Conservation (phyloP, 2,113 vertebrate genomes). For the Asarcornis scutulata region DNA sequence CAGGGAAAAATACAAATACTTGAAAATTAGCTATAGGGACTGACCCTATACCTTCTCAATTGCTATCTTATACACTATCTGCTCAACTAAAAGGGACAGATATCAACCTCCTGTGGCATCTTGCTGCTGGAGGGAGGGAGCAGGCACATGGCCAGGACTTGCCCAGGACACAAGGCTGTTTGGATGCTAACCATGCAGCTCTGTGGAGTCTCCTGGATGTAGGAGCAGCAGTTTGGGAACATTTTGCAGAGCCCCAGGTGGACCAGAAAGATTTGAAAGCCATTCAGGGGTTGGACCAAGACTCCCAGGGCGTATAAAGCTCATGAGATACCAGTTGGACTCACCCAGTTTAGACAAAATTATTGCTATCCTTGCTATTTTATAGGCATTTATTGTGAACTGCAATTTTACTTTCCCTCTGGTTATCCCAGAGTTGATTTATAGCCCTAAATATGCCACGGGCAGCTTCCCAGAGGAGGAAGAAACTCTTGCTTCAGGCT, state of each 20-base stretch:
- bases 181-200: not conserved
- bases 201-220: not conserved
- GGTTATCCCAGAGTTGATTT: not conserved
- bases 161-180: not conserved
- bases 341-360: not conserved
- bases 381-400: not conserved
- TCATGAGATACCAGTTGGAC: not conserved
- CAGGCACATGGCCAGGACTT: rapidly evolving
- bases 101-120: not conserved
- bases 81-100: not conserved
- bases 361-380: not conserved
- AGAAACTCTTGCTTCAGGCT: not conserved
- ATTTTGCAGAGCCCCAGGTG: not conserved
- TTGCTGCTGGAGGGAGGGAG: not conserved
- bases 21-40: not conserved
- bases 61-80: not conserved
- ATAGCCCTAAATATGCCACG: not conserved
- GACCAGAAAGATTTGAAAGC: not conserved
- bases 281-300: not conserved
- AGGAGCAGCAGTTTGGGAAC: not conserved
- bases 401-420: not conserved
- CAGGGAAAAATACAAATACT: not conserved
- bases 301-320: not conserved
- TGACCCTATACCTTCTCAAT: not conserved
- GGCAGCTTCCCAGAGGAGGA: not conserved